Evolutionary conservation across 1,140 invertebrate species (phyloP).

Genomic region (Ceratosolen solmsi): DNA sequence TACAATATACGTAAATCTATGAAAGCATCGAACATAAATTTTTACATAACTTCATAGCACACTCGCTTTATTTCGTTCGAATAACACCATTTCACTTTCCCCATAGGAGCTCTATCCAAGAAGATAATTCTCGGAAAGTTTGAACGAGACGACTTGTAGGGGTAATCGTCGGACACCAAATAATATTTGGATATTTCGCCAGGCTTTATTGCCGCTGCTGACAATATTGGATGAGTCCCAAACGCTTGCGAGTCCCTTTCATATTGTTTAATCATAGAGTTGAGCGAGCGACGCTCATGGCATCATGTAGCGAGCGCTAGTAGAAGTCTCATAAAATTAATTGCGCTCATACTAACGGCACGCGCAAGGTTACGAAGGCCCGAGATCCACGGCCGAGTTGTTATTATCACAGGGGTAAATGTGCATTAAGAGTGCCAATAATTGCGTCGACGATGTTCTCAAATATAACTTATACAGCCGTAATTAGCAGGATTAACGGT

Average conservation of each 20-base stretch:
- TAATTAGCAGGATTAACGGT: conserved; percentile 45
- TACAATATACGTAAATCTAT: neutral
- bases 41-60: neutral
- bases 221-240: conserved; percentile 26
- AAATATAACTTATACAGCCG: neutral
- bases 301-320: neutral
- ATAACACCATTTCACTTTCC: neutral
- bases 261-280: conserved; percentile 34
- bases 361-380: conserved; percentile 38
- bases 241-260: neutral
- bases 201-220: neutral
- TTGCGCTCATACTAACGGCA: conserved; percentile 55
- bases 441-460: conserved; percentile 39
- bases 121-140: neutral
- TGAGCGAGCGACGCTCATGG: neutral
- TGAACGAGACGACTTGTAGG: neutral
- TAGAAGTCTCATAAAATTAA: conserved; percentile 53
- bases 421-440: conserved; percentile 50
- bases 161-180: neutral
- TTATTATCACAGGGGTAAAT: conserved; percentile 52
- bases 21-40: neutral
- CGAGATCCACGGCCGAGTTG: conserved; percentile 35
- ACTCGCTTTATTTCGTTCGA: neutral
- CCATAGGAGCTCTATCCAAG: neutral
- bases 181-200: conserved; percentile 8